Evolutionary conservation across 2,797 vertebrate genomes (phyloP), one percentile per base, ranked within the genome.

Genomic region (Poeciliopsis gracilis): DNA sequence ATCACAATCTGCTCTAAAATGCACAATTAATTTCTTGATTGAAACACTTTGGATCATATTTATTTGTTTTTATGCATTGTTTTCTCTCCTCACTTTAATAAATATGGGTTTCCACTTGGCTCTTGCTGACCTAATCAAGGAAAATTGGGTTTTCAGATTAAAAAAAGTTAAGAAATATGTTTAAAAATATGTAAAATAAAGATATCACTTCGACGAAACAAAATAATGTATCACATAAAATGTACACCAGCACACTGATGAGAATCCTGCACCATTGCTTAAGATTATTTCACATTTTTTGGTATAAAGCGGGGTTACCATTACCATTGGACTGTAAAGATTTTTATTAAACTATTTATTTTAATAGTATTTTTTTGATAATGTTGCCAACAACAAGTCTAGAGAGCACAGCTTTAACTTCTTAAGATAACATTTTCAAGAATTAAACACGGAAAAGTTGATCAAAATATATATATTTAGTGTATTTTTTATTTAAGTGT

Each of bases 151-250:
- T 33, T 49, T 8, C 2, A 20, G 2, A 51, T 12, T 33, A 23
- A 36, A 30, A 28, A 30, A 5, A 12, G 18, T 3, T 23, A 49
- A 72, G 66, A 2, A 41, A 57, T 18, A 57, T 59, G 28, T n/a
- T 33, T 61, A 20, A 91, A 88, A 85, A 38, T 82, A 90, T 77
- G 76, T 88, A 84, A 92, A 95, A 94, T 95, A 94, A 91, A 87
- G 77, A 66, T 84, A 80, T 89, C 90, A 91, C 81, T 86, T 76
- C 85, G 81, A 87, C 86, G 57, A 82, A 90, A 61, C 49, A 79
- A 80, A 87, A 86, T 77, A 85, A 90, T 38, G 6, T 41, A 81
- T 75, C 72, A 88, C 53, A 78, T 76, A 76, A 84, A 36, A 30
- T 63, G 16, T 85, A 89, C 86, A 86, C 80, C 87, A 79, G 78